A percentile compares a stretch with the other conserved stretches of the same genome.
Conservation (phyloP, 2,113 vertebrate species). For the Eretmochelys imbricata region DNA sequence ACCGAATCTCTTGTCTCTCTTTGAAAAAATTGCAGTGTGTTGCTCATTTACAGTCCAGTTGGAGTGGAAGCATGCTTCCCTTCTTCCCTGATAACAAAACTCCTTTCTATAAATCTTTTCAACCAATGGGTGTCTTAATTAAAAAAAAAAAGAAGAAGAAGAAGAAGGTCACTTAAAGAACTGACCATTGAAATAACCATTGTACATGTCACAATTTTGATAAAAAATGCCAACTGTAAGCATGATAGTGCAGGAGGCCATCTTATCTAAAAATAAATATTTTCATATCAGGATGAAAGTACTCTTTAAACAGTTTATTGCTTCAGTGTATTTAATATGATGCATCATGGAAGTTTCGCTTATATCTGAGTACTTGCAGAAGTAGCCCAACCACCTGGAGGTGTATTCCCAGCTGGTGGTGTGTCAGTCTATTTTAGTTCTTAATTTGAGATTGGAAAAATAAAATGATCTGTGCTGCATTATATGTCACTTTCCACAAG, state of each 20-base stretch:
- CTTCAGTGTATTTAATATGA: rapidly evolving
- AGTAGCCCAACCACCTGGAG: rapidly evolving
- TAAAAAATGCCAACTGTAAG: rapidly evolving
- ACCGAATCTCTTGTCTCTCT: too few species aligned
- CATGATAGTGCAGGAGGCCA: background rate
- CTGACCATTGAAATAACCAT: rapidly evolving
- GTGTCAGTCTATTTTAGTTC: background rate
- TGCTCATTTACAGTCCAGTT: too few species aligned
- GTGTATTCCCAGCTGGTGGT: rapidly evolving
- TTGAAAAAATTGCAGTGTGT: too few species aligned
- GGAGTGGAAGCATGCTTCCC: background rate
- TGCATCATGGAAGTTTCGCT: rapidly evolving
- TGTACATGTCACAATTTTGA: background rate
- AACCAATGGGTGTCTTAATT: rapidly evolving
- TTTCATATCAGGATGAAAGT: background rate
- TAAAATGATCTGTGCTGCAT: background rate
- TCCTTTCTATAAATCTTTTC: rapidly evolving
- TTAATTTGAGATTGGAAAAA: background rate
- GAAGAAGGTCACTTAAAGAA: background rate
- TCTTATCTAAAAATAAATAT: background rate
- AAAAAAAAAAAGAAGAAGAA: background rate
- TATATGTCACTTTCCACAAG: background rate
- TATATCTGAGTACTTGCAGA: background rate
- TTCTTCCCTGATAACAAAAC: background rate
- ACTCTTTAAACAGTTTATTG: background rate